Evolutionary conservation across 2,113 vertebrate genomes (phyloP).

Genomic region (Plecturocebus donacophilus): DNA sequence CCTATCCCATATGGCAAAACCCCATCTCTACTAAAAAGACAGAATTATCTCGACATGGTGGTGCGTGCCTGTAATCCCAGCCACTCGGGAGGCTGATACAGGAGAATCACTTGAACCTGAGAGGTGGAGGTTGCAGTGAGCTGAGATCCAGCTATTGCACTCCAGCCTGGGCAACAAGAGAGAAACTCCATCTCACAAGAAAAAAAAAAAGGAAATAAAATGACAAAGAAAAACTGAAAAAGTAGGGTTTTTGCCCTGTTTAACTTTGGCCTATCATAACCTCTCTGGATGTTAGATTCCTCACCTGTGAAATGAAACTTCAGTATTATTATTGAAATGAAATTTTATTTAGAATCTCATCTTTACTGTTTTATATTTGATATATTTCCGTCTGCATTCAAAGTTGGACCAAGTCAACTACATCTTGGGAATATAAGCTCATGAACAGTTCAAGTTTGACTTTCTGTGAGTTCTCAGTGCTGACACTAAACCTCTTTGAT

Average conservation of each 20-base stretch:
- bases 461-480: background rate
- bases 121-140: too few species aligned
- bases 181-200: too few species aligned
- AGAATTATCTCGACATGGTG: too few species aligned
- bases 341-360: background rate
- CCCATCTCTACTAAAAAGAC: too few species aligned
- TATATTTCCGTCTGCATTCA: slow-evolving; percentile 9
- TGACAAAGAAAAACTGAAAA: background rate
- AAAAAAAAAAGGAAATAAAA: too few species aligned
- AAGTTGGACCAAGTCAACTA: background rate
- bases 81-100: too few species aligned
- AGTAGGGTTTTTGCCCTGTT: background rate
- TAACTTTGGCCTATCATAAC: background rate
- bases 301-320: slow-evolving; percentile 2
- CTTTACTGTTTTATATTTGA: background rate
- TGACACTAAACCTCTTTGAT: slow-evolving; percentile 6
- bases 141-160: too few species aligned
- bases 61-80: too few species aligned
- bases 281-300: background rate
- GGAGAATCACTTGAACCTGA: too few species aligned
- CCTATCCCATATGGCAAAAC: too few species aligned
- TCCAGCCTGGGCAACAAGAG: too few species aligned
- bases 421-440: background rate
- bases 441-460: background rate
- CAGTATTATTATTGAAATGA: background rate